phyloP scores from a whole-genome alignment of 1,140 invertebrate genomes.

The Drosophila tsacasi region DNA sequence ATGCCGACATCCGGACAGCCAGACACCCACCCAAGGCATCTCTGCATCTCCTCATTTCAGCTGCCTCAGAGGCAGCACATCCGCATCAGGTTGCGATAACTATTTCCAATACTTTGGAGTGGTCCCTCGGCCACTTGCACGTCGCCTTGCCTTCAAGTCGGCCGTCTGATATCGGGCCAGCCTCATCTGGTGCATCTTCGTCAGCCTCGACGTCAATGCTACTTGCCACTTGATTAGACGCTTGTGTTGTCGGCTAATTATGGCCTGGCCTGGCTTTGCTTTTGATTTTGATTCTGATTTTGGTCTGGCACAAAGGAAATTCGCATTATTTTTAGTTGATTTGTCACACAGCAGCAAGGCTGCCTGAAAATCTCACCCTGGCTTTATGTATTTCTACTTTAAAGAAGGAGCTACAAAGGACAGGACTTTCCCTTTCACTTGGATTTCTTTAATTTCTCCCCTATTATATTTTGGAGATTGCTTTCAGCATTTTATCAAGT shows the following conservation, averaged over 20 bases:
- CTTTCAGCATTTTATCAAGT: neutral
- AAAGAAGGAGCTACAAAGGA: neutral
- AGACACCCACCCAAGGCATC: constrained; percentile 1
- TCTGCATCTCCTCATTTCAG: neutral
- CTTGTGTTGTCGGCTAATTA: constrained; percentile 64
- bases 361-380: neutral
- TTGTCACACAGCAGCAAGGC: constrained; percentile 23
- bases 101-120: constrained; percentile 48
- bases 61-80: constrained; percentile 15
- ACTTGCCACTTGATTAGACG: constrained; percentile 77
- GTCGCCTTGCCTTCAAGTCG: constrained; percentile 66
- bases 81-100: constrained; percentile 55
- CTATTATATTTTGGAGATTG: neutral
- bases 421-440: neutral
- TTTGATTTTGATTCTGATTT: constrained; percentile 11
- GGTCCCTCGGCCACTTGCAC: constrained; percentile 47
- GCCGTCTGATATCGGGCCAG: constrained; percentile 50
- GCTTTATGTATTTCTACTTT: neutral
- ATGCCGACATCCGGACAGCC: constrained; percentile 43
- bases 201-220: constrained; percentile 74
- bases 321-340: constrained; percentile 62
- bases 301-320: constrained; percentile 31
- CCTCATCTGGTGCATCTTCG: constrained; percentile 28
- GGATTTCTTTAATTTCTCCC: neutral
- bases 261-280: constrained; percentile 22